These are phyloP conservation scores for Apeira syringaria DNA, from an alignment of 2,888 invertebrate species.

Conservation along the genomic window DNA sequence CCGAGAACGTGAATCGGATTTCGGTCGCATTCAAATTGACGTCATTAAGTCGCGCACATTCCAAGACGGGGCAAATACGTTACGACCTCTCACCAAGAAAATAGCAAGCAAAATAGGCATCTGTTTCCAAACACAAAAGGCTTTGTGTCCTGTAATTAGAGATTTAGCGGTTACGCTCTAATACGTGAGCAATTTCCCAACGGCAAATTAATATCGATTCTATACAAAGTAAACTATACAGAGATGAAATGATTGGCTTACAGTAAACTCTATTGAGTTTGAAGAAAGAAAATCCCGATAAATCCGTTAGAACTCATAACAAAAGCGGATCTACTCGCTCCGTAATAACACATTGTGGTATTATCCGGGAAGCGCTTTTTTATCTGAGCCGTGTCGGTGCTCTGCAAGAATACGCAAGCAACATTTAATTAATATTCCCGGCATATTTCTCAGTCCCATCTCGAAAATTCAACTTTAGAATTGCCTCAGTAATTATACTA, in stretches of 20 bases:
- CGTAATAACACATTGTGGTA: constrained; percentile 62
- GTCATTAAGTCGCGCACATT: constrained; percentile 57
- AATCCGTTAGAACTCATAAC: constrained; percentile 64
- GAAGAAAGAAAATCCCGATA: constrained; percentile 53
- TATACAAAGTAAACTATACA: constrained; percentile 16
- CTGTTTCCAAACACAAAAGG: constrained; percentile 16
- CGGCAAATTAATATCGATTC: constrained; percentile 17
- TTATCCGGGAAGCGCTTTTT: constrained; percentile 53
- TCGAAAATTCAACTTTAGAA: constrained; percentile 30
- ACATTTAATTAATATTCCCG: constrained; percentile 46
- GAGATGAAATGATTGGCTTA: constrained; percentile 38
- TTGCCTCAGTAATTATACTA: constrained; percentile 22
- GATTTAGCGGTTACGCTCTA: constrained; percentile 13
- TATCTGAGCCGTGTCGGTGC: constrained; percentile 42
- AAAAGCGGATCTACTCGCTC: constrained; percentile 63
- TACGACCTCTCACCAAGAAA: constrained; percentile 14
- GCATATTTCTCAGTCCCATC: constrained; percentile 30
- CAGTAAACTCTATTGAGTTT: constrained; percentile 43
- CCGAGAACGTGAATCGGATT: constrained; percentile 44
- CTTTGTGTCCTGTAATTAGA: constrained; percentile 23
- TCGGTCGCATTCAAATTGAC: constrained; percentile 65
- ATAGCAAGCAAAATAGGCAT: constrained; percentile 17
- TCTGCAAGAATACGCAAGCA: constrained; percentile 31
- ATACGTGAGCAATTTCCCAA: constrained; percentile 11
- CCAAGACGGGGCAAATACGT: constrained; percentile 42